Evolutionary conservation across 2,888 invertebrate species (phyloP).

Genomic region (Latheticus oryzae): DNA sequence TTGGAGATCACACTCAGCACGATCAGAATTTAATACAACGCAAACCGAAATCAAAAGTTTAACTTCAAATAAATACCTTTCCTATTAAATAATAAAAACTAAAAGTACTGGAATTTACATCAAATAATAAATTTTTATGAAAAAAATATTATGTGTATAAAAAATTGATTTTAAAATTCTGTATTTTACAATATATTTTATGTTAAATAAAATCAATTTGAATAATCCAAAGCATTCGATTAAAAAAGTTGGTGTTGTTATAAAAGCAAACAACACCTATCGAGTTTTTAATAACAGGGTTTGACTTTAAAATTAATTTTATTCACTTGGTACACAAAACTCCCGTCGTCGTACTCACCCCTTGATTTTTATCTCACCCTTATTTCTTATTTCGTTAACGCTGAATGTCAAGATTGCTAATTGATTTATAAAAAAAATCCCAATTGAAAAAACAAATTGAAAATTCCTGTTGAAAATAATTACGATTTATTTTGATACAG

Average conservation of each 20-base stretch:
- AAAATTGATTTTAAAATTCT: too few species aligned
- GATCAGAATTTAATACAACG: conserved; percentile 3
- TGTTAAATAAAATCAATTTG: conserved; percentile 3
- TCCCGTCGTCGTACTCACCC: too few species aligned
- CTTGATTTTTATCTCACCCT: conserved; percentile 18
- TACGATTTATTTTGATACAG: conserved; percentile 6
- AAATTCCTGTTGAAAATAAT: not conserved
- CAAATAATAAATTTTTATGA: too few species aligned
- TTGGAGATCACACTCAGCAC: conserved; percentile 1
- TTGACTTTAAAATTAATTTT: conserved; percentile 2
- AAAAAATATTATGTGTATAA: too few species aligned
- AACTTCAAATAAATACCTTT: not conserved
- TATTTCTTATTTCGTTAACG: conserved; percentile 18
- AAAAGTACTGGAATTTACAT: too few species aligned
- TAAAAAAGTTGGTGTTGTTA: conserved; percentile 5
- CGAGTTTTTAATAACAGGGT: not conserved
- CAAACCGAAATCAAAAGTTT: not conserved
- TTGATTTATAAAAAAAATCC: conserved; percentile 1
- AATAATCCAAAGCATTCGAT: conserved; percentile 5
- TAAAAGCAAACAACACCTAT: too few species aligned
- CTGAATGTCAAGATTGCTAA: too few species aligned
- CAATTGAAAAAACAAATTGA: conserved; percentile 4
- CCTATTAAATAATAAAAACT: conserved; percentile 1
- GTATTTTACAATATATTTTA: too few species aligned
- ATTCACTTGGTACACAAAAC: conserved; percentile 10